Evolutionary conservation across 2,888 invertebrate genomes (phyloP), one percentile per base, ranked within the genome.

Genomic region (Smittia sp.): DNA sequence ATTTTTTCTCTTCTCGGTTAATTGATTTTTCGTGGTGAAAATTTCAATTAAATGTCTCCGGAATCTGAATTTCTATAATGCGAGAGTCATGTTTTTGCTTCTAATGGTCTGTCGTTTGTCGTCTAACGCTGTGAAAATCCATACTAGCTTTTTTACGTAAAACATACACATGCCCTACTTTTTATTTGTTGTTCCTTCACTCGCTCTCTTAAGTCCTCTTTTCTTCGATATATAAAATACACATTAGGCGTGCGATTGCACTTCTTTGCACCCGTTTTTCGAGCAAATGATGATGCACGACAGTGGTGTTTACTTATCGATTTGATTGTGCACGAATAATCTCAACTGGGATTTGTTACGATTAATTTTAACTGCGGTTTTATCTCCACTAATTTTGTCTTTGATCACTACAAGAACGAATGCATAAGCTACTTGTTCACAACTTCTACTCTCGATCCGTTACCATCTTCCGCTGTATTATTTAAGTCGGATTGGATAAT

Each of bases 111-210:
- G 58, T 15, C 22, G 22, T 58, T 58, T 18, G 20, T 9, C 18
- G 27, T 20, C 54, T 25, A 72, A 62, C 32, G 38, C 22, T 54
- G 62, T 72, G 54, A 62, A 72, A 58, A 72, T 72, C 58, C 39
- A 72, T 72, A 62, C 39, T 52, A 32, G 18, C 32, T n/a, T 27
- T 27, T 62, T 62, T 72, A 72, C 39, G 72, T 58, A 62, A 62
- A 72, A 58, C 38, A 72, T 72, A 54, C 68, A 68, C 69, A 69
- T 69, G 69, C 72, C 72, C 72, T 72, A 72, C 27, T 63, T 63
- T 63, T 32, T 72, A 25, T 54, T 54, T 58, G 15, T 46, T n/a
- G 46, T 58, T 58, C n/a, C n/a, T n/a, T n/a, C n/a, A n/a, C n/a
- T 18, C 6, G 52, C 52, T n/a, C 63, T 63, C 27, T n/a, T 27